phyloP scores from a whole-genome alignment of 2,888 invertebrate species.

The Slavum lentiscoides region DNA sequence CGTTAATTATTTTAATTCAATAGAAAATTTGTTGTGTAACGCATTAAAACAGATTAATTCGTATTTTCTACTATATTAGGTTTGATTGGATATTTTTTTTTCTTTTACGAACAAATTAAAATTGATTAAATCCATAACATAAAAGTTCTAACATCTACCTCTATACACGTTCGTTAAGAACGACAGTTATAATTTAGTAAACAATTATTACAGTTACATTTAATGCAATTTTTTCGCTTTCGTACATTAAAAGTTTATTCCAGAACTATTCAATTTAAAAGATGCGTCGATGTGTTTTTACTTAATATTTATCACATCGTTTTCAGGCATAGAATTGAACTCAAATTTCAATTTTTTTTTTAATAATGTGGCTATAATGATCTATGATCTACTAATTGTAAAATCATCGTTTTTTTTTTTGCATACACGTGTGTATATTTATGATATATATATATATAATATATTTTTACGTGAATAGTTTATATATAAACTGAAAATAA shows the following conservation, averaged over 20 bases:
- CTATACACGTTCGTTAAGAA: not conserved
- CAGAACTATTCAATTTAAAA: not conserved
- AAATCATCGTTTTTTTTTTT: not conserved
- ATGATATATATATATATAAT: not conserved
- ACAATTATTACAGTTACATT: constrained; percentile 28
- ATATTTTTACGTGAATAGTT: not conserved
- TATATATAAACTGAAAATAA: not conserved
- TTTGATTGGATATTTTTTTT: not conserved
- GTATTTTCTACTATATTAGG: not conserved
- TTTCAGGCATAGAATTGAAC: no score
- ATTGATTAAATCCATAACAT: constrained; percentile 17
- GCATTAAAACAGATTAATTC: not conserved
- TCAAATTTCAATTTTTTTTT: no score
- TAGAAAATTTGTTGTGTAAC: not conserved
- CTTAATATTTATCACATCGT: no score
- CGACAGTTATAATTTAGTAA: constrained; percentile 15
- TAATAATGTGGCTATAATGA: no score
- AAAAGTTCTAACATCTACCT: not conserved
- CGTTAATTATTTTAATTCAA: no score
- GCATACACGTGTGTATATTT: not conserved
- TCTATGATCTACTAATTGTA: no score
- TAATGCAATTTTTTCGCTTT: constrained; percentile 7
- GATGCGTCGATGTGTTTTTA: no score
- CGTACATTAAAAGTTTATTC: not conserved
- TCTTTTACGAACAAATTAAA: constrained; percentile 5